Evolutionary conservation across 2,888 invertebrate genomes (phyloP).

Genomic region (Eledone cirrhosa): DNA sequence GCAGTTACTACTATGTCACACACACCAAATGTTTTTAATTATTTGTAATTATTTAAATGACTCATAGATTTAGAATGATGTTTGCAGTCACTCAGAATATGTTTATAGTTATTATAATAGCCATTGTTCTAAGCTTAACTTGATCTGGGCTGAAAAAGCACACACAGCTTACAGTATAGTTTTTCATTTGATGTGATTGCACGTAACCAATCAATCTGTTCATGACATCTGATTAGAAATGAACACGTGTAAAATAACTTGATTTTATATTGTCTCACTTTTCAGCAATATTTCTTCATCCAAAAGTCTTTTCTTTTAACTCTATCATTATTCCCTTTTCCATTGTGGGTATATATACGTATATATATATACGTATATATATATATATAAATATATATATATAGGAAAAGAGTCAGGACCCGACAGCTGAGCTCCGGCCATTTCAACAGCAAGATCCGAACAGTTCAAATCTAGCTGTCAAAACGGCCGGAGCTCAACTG

Average conservation of each 20-base stretch:
- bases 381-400: not conserved
- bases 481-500: too few relatives aligned
- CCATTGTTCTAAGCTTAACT: not conserved
- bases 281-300: not conserved
- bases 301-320: not conserved
- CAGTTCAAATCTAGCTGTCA: too few relatives aligned
- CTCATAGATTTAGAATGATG: not conserved
- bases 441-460: too few relatives aligned
- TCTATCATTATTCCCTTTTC: not conserved
- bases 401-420: too few relatives aligned
- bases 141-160: not conserved
- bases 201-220: not conserved
- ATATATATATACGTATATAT: too few relatives aligned
- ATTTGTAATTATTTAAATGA: not conserved
- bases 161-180: not conserved
- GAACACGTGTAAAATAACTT: not conserved
- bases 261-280: conserved; percentile 4
- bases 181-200: not conserved
- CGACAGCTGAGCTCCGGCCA: too few relatives aligned
- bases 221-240: not conserved
- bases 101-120: not conserved
- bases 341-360: not conserved
- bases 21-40: not conserved
- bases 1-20: too few relatives aligned
- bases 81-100: not conserved